These are phyloP conservation scores for Ethmia dodecea DNA, from an alignment of 2,888 invertebrate species.

Conservation along the genomic window DNA sequence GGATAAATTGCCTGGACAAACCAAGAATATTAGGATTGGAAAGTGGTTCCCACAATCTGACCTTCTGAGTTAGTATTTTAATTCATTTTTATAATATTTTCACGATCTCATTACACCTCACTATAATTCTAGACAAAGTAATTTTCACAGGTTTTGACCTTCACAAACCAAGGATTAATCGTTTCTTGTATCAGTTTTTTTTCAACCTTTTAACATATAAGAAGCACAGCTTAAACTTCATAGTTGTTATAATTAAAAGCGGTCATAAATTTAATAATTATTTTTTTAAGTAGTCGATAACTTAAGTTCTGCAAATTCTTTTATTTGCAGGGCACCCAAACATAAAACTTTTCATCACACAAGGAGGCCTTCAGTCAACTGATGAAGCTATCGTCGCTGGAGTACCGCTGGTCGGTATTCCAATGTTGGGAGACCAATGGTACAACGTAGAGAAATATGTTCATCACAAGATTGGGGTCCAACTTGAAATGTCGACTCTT, in stretches of 20 bases:
- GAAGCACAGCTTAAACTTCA: too few species aligned
- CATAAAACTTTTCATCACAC: slow-evolving; percentile 56
- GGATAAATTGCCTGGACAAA: slow-evolving; percentile 32
- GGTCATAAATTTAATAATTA: too few species aligned
- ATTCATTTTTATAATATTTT: too few species aligned
- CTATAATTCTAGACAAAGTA: too few species aligned
- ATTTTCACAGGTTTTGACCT: too few species aligned
- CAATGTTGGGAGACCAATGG: slow-evolving; percentile 54
- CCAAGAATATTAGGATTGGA: slow-evolving; percentile 38
- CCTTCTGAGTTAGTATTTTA: slow-evolving; percentile 37
- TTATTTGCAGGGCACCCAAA: slow-evolving; percentile 50
- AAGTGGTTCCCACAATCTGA: slow-evolving; percentile 52
- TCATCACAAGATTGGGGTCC: slow-evolving; percentile 33
- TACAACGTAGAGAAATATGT: slow-evolving; percentile 38
- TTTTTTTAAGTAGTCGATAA: too few species aligned
- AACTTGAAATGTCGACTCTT: slow-evolving; percentile 26
- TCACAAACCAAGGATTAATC: too few species aligned
- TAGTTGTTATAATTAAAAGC: too few species aligned
- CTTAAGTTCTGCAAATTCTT: too few species aligned
- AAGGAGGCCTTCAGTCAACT: slow-evolving; percentile 57
- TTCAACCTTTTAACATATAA: too few species aligned
- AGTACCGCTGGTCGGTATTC: slow-evolving; percentile 49
- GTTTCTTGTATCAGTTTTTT: too few species aligned
- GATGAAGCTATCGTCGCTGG: slow-evolving; percentile 53
- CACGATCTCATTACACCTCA: too few species aligned